These are phyloP conservation scores for Campylorhamphus procurvoides DNA, from an alignment of 2,113 vertebrate species.

Conservation along the genomic window DNA sequence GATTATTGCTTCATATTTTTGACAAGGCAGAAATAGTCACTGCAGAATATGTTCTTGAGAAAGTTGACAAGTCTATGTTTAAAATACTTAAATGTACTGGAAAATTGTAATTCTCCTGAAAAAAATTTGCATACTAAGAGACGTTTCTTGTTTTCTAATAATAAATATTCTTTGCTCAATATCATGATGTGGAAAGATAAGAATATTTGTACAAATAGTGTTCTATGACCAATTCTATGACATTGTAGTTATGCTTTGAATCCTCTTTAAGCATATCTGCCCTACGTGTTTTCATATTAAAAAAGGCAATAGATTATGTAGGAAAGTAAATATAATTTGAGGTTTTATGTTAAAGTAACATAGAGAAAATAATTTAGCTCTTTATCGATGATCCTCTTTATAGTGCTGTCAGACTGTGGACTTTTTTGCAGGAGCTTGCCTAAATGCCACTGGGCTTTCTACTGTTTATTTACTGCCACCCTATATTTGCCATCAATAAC, in stretches of 20 bases:
- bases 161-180: neutral
- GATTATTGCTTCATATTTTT: conserved; percentile 33
- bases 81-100: neutral
- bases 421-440: neutral
- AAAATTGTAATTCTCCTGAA: neutral
- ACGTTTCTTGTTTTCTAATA: neutral
- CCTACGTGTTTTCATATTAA: neutral
- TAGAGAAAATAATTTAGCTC: neutral
- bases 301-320: neutral
- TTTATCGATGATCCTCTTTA: neutral
- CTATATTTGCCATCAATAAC: neutral
- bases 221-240: neutral
- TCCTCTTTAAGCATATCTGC: neutral
- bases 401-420: neutral
- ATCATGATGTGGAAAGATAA: neutral
- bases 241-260: neutral
- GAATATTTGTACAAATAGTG: neutral
- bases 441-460: neutral
- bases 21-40: conserved; percentile 14
- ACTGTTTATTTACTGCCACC: neutral
- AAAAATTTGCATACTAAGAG: neutral
- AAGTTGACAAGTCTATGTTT: conserved; percentile 30
- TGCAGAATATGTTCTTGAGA: neutral
- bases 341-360: neutral
- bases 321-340: neutral